phyloP scores from a whole-genome alignment of 2,888 invertebrate genomes.

The Disparrhopalites patrizii region DNA sequence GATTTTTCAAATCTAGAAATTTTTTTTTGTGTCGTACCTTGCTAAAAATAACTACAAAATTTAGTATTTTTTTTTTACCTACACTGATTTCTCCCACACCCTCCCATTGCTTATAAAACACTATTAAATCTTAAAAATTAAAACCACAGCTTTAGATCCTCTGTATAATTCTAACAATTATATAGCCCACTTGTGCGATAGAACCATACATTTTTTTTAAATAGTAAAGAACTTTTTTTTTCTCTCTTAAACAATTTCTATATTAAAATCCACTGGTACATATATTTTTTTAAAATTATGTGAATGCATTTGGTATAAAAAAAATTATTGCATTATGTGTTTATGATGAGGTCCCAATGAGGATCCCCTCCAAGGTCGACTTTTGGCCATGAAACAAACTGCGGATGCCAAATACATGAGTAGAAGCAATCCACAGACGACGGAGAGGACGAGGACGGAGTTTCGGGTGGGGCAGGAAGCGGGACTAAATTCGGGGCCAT shows the following conservation, averaged over 20 bases:
- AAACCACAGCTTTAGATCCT: conserved; percentile 7
- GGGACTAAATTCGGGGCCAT: conserved; percentile 15
- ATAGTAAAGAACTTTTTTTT: background rate
- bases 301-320: background rate
- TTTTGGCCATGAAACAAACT: conserved; percentile 48
- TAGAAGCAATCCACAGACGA: conserved; percentile 83
- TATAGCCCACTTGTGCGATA: too few relatives aligned
- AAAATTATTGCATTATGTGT: conserved; percentile 47
- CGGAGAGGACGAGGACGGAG: conserved; percentile 83
- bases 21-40: too few relatives aligned
- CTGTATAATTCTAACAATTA: too few relatives aligned
- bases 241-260: background rate
- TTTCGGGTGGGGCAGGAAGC: conserved; percentile 79
- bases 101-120: too few relatives aligned
- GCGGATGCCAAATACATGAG: conserved; percentile 73
- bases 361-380: conserved; percentile 47
- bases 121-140: background rate
- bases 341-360: conserved; percentile 37
- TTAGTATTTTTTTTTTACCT: too few relatives aligned
- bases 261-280: background rate
- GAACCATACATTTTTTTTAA: background rate
- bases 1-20: too few relatives aligned
- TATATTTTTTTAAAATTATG: background rate
- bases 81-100: too few relatives aligned
- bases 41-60: too few relatives aligned